These are phyloP conservation scores for Bubo blakistoni DNA, from an alignment of 2,113 vertebrate genomes.

Conservation along the genomic window DNA sequence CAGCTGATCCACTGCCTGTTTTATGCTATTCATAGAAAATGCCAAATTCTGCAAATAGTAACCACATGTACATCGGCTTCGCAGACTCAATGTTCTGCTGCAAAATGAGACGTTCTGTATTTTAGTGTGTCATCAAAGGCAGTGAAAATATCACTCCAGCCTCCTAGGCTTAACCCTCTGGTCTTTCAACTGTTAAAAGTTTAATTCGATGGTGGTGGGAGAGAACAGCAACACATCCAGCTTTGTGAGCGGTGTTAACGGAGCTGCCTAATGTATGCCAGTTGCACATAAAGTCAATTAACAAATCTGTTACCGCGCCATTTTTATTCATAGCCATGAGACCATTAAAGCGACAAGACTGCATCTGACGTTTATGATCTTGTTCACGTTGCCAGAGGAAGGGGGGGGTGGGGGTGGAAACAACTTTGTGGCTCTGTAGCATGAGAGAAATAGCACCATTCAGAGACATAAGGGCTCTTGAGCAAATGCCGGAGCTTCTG, in stretches of 20 bases:
- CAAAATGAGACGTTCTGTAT: constrained; percentile 71
- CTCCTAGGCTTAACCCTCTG: constrained; percentile 70
- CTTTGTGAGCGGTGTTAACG: constrained; percentile 15
- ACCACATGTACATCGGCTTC: constrained; percentile 71
- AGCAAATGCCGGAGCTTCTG: background rate
- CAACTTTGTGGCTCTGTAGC: constrained; percentile 30
- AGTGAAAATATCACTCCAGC: constrained; percentile 71
- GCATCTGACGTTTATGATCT: constrained; percentile 63
- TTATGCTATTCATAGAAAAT: constrained; percentile 79
- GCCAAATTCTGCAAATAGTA: constrained; percentile 81
- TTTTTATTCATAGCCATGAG: constrained; percentile 68
- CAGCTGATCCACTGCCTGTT: constrained; percentile 72
- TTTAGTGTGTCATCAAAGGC: constrained; percentile 74
- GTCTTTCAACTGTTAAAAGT: constrained; percentile 57
- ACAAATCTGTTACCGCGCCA: constrained; percentile 65
- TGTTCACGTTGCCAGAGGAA: constrained; percentile 50
- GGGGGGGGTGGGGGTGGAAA: background rate
- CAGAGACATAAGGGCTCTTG: constrained; percentile 20
- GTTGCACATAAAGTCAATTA: constrained; percentile 53
- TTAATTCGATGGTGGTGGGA: constrained; percentile 31
- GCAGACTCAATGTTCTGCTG: constrained; percentile 68
- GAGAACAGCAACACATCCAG: constrained; percentile 11
- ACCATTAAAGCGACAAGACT: constrained; percentile 60
- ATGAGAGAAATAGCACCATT: background rate
- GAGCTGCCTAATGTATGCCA: constrained; percentile 41